Evolutionary conservation across 2,797 vertebrate species (phyloP).

Genomic region (Antrozous pallidus): DNA sequence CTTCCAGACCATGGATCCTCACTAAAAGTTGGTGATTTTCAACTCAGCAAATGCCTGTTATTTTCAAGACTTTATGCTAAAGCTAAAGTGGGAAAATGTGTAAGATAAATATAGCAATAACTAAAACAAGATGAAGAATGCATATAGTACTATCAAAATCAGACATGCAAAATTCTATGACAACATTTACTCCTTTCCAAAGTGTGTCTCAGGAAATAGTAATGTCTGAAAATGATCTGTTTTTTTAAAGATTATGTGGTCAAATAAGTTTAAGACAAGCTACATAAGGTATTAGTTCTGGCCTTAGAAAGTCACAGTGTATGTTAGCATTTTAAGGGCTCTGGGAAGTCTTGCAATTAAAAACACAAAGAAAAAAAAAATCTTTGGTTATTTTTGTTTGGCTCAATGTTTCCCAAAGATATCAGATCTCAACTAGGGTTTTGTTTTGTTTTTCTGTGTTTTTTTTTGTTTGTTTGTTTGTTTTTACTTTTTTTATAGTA

Average conservation of each 20-base stretch:
- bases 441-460: neutral
- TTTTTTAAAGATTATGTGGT: neutral
- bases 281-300: too few species aligned
- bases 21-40: neutral
- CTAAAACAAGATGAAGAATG: neutral
- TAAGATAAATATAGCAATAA: conserved; percentile 12
- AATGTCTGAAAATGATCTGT: neutral
- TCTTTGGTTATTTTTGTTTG: neutral
- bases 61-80: conserved; percentile 21
- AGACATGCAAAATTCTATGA: neutral
- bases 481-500: neutral
- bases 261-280: too few species aligned
- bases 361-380: too few species aligned
- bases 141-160: neutral
- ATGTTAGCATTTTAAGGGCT: too few species aligned
- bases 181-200: neutral
- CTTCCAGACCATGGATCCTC: neutral
- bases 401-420: conserved; percentile 2
- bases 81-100: neutral
- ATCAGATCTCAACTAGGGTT: neutral
- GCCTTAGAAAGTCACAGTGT: too few species aligned
- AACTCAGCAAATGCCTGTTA: neutral
- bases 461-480: neutral
- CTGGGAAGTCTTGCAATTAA: neutral
- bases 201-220: neutral